These are phyloP conservation scores for Microctenopoma stevenorrisi DNA, from an alignment of 2,797 vertebrate species.

Conservation along the genomic window DNA sequence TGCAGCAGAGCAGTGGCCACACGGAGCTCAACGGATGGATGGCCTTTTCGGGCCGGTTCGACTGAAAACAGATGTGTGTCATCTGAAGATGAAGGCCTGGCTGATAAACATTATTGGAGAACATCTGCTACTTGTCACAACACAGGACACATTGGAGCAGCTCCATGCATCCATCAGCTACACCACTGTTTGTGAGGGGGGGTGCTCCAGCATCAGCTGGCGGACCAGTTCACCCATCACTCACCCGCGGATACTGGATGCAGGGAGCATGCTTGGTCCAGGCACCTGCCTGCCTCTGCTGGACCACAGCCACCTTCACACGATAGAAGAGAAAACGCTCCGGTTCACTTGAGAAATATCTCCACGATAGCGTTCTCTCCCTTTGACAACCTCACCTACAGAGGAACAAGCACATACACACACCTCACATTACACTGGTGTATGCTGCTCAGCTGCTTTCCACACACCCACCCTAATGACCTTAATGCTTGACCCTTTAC, in stretches of 20 bases:
- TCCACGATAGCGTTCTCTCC: conserved; percentile 25
- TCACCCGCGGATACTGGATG: conserved; percentile 66
- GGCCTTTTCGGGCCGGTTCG: conserved; percentile 76
- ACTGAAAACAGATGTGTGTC: conserved; percentile 87
- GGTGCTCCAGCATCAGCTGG: conserved; percentile 49
- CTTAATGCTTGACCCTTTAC: conserved; percentile 68
- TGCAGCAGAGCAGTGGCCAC: conserved; percentile 72
- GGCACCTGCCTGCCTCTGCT: conserved; percentile 70
- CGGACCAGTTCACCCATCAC: conserved; percentile 69
- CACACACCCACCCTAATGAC: conserved; percentile 21
- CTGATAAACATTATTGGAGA: conserved; percentile 88
- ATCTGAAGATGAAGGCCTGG: conserved; percentile 81
- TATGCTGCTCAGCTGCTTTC: conserved; percentile 43
- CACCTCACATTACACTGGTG: conserved; percentile 23
- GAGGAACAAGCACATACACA: conserved; percentile 22
- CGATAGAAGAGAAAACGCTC: conserved; percentile 64
- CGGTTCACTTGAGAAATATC: conserved; percentile 78
- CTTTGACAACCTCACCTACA: conserved; percentile 29
- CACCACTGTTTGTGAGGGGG: conserved; percentile 45
- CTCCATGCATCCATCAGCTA: conserved; percentile 80
- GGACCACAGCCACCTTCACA: conserved; percentile 55
- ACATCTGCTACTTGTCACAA: conserved; percentile 89
- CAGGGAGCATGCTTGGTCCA: conserved; percentile 59
- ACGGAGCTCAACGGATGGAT: conserved; percentile 77
- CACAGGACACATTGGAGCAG: conserved; percentile 62